Evolutionary conservation across 1,140 invertebrate genomes (phyloP).

Genomic region (Calephelis nemesis): DNA sequence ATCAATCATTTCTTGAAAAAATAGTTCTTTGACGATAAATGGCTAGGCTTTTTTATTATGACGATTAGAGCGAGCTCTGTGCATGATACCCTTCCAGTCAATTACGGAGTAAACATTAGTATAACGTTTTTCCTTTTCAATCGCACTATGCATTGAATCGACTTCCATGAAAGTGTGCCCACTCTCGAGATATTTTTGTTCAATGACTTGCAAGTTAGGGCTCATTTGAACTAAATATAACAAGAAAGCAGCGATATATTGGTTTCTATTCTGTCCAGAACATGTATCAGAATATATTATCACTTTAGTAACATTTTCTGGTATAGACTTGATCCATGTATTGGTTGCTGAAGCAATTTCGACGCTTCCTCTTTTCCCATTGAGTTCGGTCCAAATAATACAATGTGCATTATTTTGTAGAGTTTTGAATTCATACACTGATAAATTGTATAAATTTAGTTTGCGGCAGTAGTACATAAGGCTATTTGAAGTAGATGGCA

Average conservation of each 20-base stretch:
- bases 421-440: slow-evolving; percentile 4
- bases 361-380: slow-evolving; percentile 13
- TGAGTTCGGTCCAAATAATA: slow-evolving; percentile 13
- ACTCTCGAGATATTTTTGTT: slow-evolving; percentile 26
- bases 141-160: slow-evolving; percentile 30
- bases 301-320: background rate
- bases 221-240: slow-evolving; percentile 10
- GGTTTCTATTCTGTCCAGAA: slow-evolving; percentile 21
- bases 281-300: slow-evolving; percentile 16
- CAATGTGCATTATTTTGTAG: slow-evolving; percentile 14
- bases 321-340: background rate
- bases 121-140: slow-evolving; percentile 24
- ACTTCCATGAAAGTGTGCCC: slow-evolving; percentile 28
- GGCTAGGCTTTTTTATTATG: background rate
- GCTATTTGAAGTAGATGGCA: slow-evolving; percentile 17
- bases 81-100: slow-evolving; percentile 23
- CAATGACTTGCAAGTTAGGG: background rate
- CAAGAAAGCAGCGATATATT: slow-evolving; percentile 18
- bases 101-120: slow-evolving; percentile 20
- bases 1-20: background rate
- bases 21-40: background rate
- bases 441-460: slow-evolving; percentile 13
- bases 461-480: slow-evolving; percentile 15
- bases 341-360: slow-evolving; percentile 17
- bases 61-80: slow-evolving; percentile 13